These are phyloP conservation scores for Pseudocheirus occidentalis DNA, from an alignment of 2,797 vertebrate genomes.

Conservation along the genomic window DNA sequence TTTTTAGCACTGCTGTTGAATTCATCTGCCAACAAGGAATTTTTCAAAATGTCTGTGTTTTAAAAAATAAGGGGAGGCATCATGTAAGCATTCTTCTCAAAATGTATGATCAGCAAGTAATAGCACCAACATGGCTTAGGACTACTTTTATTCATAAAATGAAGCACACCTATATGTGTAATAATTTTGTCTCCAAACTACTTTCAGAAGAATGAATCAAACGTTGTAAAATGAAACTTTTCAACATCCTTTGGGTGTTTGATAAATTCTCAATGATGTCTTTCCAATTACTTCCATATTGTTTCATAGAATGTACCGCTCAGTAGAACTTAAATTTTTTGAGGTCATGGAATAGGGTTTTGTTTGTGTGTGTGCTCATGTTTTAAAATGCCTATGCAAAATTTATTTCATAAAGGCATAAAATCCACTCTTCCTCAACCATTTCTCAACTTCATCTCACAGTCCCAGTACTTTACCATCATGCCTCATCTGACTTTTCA, in stretches of 20 bases:
- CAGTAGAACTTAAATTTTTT: neutral
- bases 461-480: neutral
- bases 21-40: neutral
- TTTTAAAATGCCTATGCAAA: neutral
- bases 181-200: neutral
- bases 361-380: neutral
- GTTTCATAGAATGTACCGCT: neutral
- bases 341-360: neutral
- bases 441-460: neutral
- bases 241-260: neutral
- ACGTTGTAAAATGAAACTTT: neutral
- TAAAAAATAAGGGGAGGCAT: neutral
- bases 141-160: neutral
- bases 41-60: neutral
- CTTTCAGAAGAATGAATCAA: neutral
- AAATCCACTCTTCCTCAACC: neutral
- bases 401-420: neutral
- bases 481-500: neutral
- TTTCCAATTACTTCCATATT: neutral
- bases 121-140: neutral
- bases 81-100: neutral
- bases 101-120: neutral
- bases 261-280: neutral
- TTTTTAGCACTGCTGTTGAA: neutral
- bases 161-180: neutral